Evolutionary conservation across 2,888 invertebrate species (phyloP), one percentile per base, ranked within the genome.

Genomic region (Tenodera sinensis): DNA sequence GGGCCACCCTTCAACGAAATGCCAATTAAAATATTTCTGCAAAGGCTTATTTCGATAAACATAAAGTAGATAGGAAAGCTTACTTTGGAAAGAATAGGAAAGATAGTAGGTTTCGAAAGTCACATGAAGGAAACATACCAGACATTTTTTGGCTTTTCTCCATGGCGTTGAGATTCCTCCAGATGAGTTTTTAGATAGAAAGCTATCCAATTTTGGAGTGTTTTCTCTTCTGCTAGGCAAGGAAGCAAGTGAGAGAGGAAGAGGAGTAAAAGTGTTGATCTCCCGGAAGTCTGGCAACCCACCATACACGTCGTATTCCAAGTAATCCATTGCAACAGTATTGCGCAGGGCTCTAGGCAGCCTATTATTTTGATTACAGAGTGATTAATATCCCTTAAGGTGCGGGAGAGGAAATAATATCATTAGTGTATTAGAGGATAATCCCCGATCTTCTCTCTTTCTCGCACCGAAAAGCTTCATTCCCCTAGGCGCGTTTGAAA

Each of bases 301-400:
- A 20, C 54, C 54, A 71, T 20, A 20, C 54, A 20, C 20, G 6
- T 15, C 20, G 54, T 71, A 3, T 25, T 1, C 12, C 54, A 71
- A 20, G 54, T 71, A 71, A 25, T 71, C 25, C 54, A 8, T 71
- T 71, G 2, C 20, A 71, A 71, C 54, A 71, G 42, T 42, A 42
- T 12, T 42, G 54, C 54, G 54, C 6, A 71, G 54, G 27, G 85
- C 85, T 28, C 28, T 15, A 83, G 42, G 87, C 86, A 81, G 81
- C 71, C 42, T 86, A 81, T 81, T 86, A 86, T 86, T 86, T 25
- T 81, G 86, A 87, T 87, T 83, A 87, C 30, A 82, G 30, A 14
- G 82, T 87, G 87, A 87, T 87, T 87, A 83, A 87, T 83, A 87
- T 81, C 86, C 71, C 86, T 81, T 28, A 71, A 30, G 71, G 28